Evolutionary conservation across 1,140 invertebrate genomes (phyloP), one percentile per base, ranked within the genome.

Genomic region (Acyrthosiphon pisum): DNA sequence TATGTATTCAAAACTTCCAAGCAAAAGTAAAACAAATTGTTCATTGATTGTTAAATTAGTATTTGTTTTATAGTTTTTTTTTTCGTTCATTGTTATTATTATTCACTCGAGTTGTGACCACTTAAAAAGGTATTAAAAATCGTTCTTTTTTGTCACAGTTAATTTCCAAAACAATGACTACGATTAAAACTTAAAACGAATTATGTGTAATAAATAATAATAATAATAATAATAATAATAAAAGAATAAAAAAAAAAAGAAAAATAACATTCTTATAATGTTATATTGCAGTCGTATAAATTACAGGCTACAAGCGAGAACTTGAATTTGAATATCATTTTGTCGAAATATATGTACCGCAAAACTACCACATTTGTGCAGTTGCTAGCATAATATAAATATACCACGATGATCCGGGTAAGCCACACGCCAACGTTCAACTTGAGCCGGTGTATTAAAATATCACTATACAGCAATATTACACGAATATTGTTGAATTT

Each of bases 381-480:
- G 83, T 84, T 41, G 22, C 37, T 84, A 41, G 81, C 30, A 41
- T 44, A 44, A 84, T 83, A 41, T 84, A 84, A 41, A 84, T 84
- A 41, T 84, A 84, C 22, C 9, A 37, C 81, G 22, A 6, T 84
- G 83, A 84, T 84, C 83, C 83, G 9, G 37, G 41, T 44, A 84
- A 84, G 83, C 83, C 37, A 84, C 83, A 84, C 37, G 83, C 37
- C 41, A 41, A 81, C n/a, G n/a, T 81, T n/a, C 68, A n/a, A 84
- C 35, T 30, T 26, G 20, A 84, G 83, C 35, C 37, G 83, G 35
- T 84, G 83, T 84, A 44, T 84, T 84, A 84, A 84, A 84, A 84
- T 84, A 84, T 84, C 37, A 84, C 83, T 84, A 44, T 84, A 84
- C 83, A 41, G 9, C 83, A 84, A 41, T 84, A 41, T 84, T 84